Evolutionary conservation across 2,113 vertebrate species (phyloP), one percentile per base, ranked within the genome.

Genomic region (Sinosuthora webbiana): DNA sequence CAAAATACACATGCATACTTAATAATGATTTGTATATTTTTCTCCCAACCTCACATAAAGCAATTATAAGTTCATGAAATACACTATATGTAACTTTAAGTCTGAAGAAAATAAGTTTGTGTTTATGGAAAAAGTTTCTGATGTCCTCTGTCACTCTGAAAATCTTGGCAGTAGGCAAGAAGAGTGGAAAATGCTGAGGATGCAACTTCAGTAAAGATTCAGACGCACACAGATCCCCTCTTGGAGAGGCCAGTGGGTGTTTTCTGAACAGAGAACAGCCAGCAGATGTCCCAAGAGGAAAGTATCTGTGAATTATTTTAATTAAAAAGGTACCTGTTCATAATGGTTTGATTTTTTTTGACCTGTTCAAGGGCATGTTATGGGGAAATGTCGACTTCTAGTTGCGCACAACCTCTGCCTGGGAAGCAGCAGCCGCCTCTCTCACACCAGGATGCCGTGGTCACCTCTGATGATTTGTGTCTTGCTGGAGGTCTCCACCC

Each of bases 381-480:
- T 4, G 57, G 52, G 37, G 17, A 71, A 68, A 16, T 21, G 8
- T 65, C 41, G 55, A 4, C 57, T 87, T 65, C 10, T 8, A 41
- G 23, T 52, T 55, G 49, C 63, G n/a, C 42, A n/a, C 22, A 65
- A 17, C 23, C 35, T 62, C 41, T 74, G 24, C 15, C 22, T 41
- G 37, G 37, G 62, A 50, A 49, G 7, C 57, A 65, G 53, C 53
- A 25, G 37, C 2, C 0, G 8, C 35, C 16, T 25, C 37, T 45
- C 41, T 71, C 76, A 35, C 50, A 35, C 18, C 39, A 63, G 44
- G 68, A 41, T 93, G 37, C 28, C 0, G 0, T 67, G 63, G 71
- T 93, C 91, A 91, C 71, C 71, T 74, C 68, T 71, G 44, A n/a
- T 89, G 65, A 82, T 89, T 92, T 95, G 71, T 56, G n/a, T 86